These are phyloP conservation scores for Ctenopoma kingsleyae DNA, from an alignment of 2,797 vertebrate genomes.

Conservation along the genomic window DNA sequence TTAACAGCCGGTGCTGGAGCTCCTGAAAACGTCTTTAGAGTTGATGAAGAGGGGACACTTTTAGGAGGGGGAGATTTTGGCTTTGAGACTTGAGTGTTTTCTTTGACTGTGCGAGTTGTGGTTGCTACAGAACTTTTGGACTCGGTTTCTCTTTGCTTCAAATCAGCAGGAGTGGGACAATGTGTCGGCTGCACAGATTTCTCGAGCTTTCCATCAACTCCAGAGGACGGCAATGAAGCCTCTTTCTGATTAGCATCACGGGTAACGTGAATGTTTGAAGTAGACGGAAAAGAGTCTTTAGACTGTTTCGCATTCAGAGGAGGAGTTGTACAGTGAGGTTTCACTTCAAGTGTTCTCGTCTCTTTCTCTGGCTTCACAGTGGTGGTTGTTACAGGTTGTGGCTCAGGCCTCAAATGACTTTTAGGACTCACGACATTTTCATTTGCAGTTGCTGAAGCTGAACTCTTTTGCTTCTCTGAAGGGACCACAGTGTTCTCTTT, in stretches of 20 bases:
- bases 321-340: constrained; percentile 25
- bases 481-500: constrained; percentile 44
- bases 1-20: constrained; percentile 45
- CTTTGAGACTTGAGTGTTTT: constrained; percentile 48
- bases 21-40: constrained; percentile 21
- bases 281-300: constrained; percentile 35
- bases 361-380: constrained; percentile 59
- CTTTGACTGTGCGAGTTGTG: constrained; percentile 29
- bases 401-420: constrained; percentile 65
- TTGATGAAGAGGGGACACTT: background rate
- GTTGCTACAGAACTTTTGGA: constrained; percentile 39
- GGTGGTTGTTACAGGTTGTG: constrained; percentile 36
- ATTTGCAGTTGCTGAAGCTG: constrained; percentile 26
- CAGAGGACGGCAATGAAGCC: background rate
- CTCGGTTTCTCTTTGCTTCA: constrained; percentile 56
- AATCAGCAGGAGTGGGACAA: constrained; percentile 3
- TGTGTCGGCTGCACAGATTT: constrained; percentile 20
- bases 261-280: constrained; percentile 13
- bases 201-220: constrained; percentile 30
- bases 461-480: constrained; percentile 46
- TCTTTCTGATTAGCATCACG: constrained; percentile 54
- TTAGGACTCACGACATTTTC: constrained; percentile 57
- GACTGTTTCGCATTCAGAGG: constrained; percentile 53
- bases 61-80: constrained; percentile 60
- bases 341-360: constrained; percentile 52